These are phyloP conservation scores for Chrysoperla carnea DNA, from an alignment of 1,140 invertebrate genomes.

Conservation along the genomic window DNA sequence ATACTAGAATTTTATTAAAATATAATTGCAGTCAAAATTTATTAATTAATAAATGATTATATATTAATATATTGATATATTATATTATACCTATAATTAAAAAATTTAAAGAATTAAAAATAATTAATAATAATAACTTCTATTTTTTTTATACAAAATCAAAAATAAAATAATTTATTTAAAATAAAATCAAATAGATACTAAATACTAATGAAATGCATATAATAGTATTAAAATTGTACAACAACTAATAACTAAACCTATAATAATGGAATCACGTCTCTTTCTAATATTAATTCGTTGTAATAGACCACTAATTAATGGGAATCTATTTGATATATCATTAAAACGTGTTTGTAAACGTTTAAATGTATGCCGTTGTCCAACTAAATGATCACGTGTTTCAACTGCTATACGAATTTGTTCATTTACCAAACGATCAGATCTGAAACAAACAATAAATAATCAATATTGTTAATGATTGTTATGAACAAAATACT, in stretches of 20 bases:
- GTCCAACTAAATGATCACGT: slow-evolving; percentile 74
- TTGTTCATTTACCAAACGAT: slow-evolving; percentile 86
- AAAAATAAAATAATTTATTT: too few species aligned
- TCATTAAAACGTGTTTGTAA: slow-evolving; percentile 87
- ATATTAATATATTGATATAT: too few species aligned
- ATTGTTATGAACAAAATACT: slow-evolving; percentile 2
- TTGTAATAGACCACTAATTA: slow-evolving; percentile 80
- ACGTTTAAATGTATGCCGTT: slow-evolving; percentile 73
- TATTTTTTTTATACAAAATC: too few species aligned
- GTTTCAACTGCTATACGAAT: slow-evolving; percentile 93
- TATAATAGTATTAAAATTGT: slow-evolving; percentile 76
- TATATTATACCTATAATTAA: too few species aligned
- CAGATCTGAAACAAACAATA: slow-evolving; percentile 51
- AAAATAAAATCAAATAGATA: too few species aligned
- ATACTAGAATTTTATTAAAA: not conserved
- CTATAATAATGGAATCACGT: slow-evolving; percentile 80
- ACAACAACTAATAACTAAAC: slow-evolving; percentile 65
- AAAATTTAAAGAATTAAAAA: too few species aligned
- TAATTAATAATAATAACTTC: too few species aligned
- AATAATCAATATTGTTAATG: slow-evolving; percentile 8
- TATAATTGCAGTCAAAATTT: too few species aligned
- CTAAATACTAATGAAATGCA: slow-evolving; percentile 61
- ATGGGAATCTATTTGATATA: slow-evolving; percentile 76
- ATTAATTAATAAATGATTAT: too few species aligned
- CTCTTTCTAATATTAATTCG: slow-evolving; percentile 83